Conservation (phyloP, 1,140 invertebrate genomes). For the Pachyrhynchus sulphureomaculatus region DNA sequence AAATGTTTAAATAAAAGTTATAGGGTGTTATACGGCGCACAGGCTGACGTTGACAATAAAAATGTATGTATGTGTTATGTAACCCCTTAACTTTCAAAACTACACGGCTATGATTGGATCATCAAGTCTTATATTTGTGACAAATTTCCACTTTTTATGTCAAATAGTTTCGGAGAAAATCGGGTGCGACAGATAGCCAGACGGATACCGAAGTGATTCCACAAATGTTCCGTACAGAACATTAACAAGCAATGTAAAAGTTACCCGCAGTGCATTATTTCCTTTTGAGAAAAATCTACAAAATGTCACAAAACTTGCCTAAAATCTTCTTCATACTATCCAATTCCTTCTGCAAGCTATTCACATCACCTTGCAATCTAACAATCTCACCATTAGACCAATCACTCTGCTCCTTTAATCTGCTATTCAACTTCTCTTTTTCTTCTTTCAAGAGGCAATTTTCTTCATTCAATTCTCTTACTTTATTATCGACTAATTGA, state of each 20-base stretch:
- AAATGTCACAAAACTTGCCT: neutral
- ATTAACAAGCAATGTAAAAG: neutral
- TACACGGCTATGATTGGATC: too few relatives aligned
- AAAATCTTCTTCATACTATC: neutral
- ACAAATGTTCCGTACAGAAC: too few relatives aligned
- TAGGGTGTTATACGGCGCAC: too few relatives aligned
- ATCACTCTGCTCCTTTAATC: constrained; percentile 11
- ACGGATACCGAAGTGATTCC: too few relatives aligned
- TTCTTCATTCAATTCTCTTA: constrained; percentile 22
- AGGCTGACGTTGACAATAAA: too few relatives aligned
- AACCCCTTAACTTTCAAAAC: too few relatives aligned
- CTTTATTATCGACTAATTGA: constrained; percentile 9
- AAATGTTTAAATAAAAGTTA: too few relatives aligned
- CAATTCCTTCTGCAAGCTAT: neutral
- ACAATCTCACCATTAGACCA: neutral
- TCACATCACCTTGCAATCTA: neutral
- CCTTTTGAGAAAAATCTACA: neutral
- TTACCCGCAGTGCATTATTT: neutral
- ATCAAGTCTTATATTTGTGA: too few relatives aligned
- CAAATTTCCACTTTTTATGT: too few relatives aligned
- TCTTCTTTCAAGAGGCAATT: constrained; percentile 27
- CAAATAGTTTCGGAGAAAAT: too few relatives aligned
- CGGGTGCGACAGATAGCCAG: too few relatives aligned
- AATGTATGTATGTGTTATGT: too few relatives aligned
- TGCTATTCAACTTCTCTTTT: constrained; percentile 12